Conservation (phyloP, 2,888 invertebrate species). For the Tenthredo notha region DNA sequence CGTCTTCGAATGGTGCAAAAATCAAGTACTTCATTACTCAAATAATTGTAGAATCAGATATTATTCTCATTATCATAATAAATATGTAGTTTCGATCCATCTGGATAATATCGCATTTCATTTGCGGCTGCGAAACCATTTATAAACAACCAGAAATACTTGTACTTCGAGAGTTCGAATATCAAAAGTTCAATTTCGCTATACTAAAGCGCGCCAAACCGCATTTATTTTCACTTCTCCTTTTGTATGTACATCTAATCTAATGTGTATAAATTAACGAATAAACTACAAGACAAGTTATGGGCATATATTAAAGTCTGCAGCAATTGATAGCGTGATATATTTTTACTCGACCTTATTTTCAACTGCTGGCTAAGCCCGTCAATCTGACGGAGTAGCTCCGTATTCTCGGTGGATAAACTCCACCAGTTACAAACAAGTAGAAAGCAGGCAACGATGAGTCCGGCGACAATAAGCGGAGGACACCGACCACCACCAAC, state of each 20-base stretch:
- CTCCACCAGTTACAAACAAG: conserved; percentile 76
- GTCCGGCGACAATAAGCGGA: conserved; percentile 74
- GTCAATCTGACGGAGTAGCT: conserved; percentile 74
- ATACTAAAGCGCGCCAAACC: neutral
- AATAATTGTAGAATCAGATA: neutral
- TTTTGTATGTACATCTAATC: no score
- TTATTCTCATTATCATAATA: neutral
- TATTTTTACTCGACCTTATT: conserved; percentile 68
- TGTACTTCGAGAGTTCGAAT: neutral
- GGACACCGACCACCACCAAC: conserved; percentile 76
- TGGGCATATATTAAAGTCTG: neutral
- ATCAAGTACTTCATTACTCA: neutral
- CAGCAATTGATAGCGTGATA: neutral
- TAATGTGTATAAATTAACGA: neutral
- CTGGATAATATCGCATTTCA: neutral
- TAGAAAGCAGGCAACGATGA: conserved; percentile 72
- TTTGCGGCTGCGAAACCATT: neutral
- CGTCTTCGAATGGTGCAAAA: neutral
- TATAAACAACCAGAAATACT: neutral
- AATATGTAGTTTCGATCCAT: neutral
- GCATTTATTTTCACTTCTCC: neutral
- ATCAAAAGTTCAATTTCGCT: neutral
- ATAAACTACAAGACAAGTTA: neutral
- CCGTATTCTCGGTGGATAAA: conserved; percentile 73
- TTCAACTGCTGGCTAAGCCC: conserved; percentile 74